Base-by-base conservation (phyloP, 2,113 vertebrate species). In the Octodon degus region DNA sequence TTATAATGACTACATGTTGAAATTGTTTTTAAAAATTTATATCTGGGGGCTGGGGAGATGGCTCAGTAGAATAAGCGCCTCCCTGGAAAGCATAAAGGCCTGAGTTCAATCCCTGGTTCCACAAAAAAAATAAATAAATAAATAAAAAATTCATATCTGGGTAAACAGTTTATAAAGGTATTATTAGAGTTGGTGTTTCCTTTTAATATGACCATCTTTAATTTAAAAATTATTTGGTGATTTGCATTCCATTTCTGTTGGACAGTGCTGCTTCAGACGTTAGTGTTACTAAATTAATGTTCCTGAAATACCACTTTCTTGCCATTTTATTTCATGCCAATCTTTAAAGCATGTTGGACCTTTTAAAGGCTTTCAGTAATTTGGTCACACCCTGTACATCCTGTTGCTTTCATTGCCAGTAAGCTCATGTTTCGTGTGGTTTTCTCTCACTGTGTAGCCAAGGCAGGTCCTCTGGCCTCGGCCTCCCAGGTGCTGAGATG, bases 281-380 rank as follows among this genome's bases (percentile, higher is more conserved):
- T 24, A 77, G 25, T 89, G 72, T 65, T 82, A 81, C 40, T n/a
- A 81, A 89, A 72, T 91, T 74, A 82, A 67, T 85, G 34, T 72
- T 77, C 68, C 60, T 86, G 76, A 85, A 97, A 60, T 22, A 76
- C 55, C 40, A 37, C 81, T 82, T 55, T 89, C 43, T 89, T 95
- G 70, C 88, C 79, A 74, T 85, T 94, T 37, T 91, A 7, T 80
- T 93, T 89, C 62, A 40, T 85, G 80, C 7, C 27, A 60, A 53
- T 30, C 88, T 47, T 79, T 50, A 81, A 76, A 82, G 6, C 32
- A 70, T 89, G 40, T 86, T 19, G 82, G 5, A 77, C 9, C 62
- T 93, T 91, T 40, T 37, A 85, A 89, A 77, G 53, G 24, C 25
- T 74, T 83, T 88, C 32, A 60, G 16, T 89, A 70, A 77, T 94